phyloP scores from a whole-genome alignment of 1,140 invertebrate species.

The Philotrypesis tridentata region DNA sequence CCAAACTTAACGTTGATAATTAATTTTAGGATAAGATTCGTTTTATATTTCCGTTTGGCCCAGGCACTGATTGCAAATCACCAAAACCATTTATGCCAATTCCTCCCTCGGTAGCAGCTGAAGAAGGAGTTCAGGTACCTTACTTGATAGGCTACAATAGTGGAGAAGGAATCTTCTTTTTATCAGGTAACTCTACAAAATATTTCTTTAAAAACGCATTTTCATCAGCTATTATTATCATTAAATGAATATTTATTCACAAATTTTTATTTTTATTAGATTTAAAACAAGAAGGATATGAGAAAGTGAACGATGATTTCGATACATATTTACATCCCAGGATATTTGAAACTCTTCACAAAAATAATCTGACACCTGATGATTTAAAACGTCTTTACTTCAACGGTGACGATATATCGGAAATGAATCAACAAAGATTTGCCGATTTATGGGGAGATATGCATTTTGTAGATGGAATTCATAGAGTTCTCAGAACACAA shows the following conservation, averaged over 20 bases:
- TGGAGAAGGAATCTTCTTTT: constrained; percentile 74
- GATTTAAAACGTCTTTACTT: constrained; percentile 61
- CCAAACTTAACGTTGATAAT: neutral
- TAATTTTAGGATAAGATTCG: constrained; percentile 52
- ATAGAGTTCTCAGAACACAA: constrained; percentile 69
- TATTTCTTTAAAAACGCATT: neutral
- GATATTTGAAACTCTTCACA: constrained; percentile 22
- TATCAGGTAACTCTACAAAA: constrained; percentile 57
- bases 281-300: constrained; percentile 41
- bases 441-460: constrained; percentile 69
- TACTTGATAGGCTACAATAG: constrained; percentile 77
- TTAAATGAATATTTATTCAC: neutral
- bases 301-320: constrained; percentile 46
- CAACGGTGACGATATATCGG: constrained; percentile 60
- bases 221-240: neutral
- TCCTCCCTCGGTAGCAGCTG: constrained; percentile 59
- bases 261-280: constrained; percentile 35
- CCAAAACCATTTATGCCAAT: constrained; percentile 68
- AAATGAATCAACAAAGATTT: constrained; percentile 60
- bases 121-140: constrained; percentile 75
- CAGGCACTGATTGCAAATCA: constrained; percentile 59
- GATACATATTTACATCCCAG: constrained; percentile 40
- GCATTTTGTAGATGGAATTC: constrained; percentile 67
- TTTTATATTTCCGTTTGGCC: constrained; percentile 54
- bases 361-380: constrained; percentile 43